A percentile compares a stretch with the other conserved stretches of the same genome.
phyloP scores from a whole-genome alignment of 2,888 invertebrate species.

The Acrobasis repandana region DNA sequence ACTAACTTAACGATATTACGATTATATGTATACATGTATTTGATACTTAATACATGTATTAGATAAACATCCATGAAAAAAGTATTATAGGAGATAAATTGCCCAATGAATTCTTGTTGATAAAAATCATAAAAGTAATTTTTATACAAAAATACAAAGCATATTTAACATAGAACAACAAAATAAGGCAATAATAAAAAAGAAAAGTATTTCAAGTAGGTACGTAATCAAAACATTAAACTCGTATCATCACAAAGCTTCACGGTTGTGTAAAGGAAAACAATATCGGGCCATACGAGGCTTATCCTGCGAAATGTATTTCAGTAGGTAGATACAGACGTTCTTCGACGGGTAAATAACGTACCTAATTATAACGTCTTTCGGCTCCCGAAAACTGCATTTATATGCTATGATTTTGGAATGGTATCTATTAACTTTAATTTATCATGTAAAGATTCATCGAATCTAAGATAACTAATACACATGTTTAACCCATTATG shows the following conservation, averaged over 20 bases:
- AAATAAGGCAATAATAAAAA: background rate
- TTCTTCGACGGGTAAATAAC: slow-evolving; percentile 50
- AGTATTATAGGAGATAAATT: too few relatives aligned
- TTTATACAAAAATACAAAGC: too few relatives aligned
- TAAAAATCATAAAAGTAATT: too few relatives aligned
- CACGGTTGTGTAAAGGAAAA: slow-evolving; percentile 24
- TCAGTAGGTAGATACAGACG: slow-evolving; percentile 46
- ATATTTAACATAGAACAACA: background rate
- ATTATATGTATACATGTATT: too few relatives aligned
- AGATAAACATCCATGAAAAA: too few relatives aligned
- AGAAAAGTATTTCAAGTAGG: background rate
- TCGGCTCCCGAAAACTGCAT: slow-evolving; percentile 35
- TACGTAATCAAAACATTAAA: background rate
- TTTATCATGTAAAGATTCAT: too few relatives aligned
- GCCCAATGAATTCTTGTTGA: too few relatives aligned
- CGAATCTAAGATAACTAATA: too few relatives aligned
- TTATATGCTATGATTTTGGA: slow-evolving; percentile 21
- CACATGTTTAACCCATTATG: too few relatives aligned
- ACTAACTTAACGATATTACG: too few relatives aligned
- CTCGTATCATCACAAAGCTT: background rate
- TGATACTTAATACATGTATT: too few relatives aligned
- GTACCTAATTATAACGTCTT: slow-evolving; percentile 54
- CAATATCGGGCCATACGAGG: slow-evolving; percentile 39
- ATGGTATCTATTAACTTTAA: background rate
- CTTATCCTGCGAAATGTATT: slow-evolving; percentile 46